Percentiles rank a stretch among this genome's conserved stretches.
These are phyloP conservation scores for Melanargia galathea DNA, from an alignment of 2,888 invertebrate species.

Conservation along the genomic window DNA sequence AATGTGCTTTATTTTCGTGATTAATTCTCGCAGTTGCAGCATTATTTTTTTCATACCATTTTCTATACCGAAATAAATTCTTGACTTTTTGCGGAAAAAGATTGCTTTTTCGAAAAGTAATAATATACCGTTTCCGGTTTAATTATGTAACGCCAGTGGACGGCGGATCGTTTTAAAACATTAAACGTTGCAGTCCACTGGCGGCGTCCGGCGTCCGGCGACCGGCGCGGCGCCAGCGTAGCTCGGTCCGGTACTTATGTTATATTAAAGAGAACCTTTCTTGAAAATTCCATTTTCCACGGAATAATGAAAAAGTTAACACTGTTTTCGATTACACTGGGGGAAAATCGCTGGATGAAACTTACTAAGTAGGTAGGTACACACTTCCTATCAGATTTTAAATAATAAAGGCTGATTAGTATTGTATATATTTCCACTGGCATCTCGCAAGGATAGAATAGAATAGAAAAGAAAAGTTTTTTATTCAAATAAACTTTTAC, in stretches of 20 bases:
- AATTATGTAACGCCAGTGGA: constrained; percentile 33
- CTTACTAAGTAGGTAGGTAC: not conserved
- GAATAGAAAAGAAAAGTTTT: too few species aligned
- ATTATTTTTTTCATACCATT: too few species aligned
- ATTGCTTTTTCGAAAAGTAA: constrained; percentile 21
- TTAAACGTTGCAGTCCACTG: not conserved
- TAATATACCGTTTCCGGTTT: constrained; percentile 19
- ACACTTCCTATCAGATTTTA: too few species aligned
- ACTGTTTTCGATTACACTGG: too few species aligned
- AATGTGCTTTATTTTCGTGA: too few species aligned
- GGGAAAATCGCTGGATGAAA: too few species aligned
- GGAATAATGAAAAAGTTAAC: not conserved
- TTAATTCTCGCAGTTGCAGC: too few species aligned
- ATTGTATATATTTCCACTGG: too few species aligned
- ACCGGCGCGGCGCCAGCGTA: not conserved
- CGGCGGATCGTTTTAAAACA: constrained; percentile 13
- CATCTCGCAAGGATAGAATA: too few species aligned
- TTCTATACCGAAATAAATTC: too few species aligned
- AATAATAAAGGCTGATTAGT: too few species aligned
- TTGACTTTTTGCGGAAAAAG: not conserved
- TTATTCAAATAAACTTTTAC: too few species aligned
- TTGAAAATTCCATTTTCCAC: not conserved
- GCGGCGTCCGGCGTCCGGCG: not conserved
- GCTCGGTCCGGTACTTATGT: not conserved
- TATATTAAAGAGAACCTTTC: constrained; percentile 2